These are phyloP conservation scores for Saturnia japonica DNA, from an alignment of 2,888 invertebrate genomes.

Conservation along the genomic window DNA sequence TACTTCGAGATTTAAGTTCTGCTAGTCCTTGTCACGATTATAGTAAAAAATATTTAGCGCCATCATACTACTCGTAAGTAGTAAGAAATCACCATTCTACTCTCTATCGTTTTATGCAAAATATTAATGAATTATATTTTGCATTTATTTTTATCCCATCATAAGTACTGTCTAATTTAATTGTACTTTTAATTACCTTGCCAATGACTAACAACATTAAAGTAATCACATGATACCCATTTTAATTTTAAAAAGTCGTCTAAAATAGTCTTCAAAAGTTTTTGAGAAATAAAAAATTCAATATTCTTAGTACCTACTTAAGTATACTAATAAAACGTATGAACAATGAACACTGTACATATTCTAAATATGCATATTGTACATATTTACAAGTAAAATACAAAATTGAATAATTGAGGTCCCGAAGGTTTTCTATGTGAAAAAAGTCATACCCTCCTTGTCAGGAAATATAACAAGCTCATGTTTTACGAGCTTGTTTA, in stretches of 20 bases:
- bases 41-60: too few relatives aligned
- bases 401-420: conserved; percentile 35
- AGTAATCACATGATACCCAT: not conserved
- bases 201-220: not conserved
- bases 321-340: too few relatives aligned
- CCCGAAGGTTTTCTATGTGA: conserved; percentile 40
- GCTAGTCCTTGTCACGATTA: too few relatives aligned
- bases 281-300: not conserved
- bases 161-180: not conserved
- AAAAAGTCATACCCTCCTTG: conserved; percentile 49
- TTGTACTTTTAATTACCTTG: not conserved
- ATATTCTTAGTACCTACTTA: too few relatives aligned
- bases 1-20: not conserved
- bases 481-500: conserved; percentile 60
- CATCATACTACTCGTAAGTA: too few relatives aligned
- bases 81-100: too few relatives aligned
- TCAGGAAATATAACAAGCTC: conserved; percentile 54
- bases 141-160: not conserved
- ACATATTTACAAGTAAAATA: conserved; percentile 8
- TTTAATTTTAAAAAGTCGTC: not conserved
- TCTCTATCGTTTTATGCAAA: too few relatives aligned
- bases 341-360: too few relatives aligned
- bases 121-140: not conserved
- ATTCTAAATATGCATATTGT: not conserved
- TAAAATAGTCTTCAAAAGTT: not conserved